A percentile compares a stretch with the other conserved stretches of the same genome.
These are phyloP conservation scores for Philypnodon macrostomus DNA, from an alignment of 2,797 vertebrate species.

Conservation along the genomic window DNA sequence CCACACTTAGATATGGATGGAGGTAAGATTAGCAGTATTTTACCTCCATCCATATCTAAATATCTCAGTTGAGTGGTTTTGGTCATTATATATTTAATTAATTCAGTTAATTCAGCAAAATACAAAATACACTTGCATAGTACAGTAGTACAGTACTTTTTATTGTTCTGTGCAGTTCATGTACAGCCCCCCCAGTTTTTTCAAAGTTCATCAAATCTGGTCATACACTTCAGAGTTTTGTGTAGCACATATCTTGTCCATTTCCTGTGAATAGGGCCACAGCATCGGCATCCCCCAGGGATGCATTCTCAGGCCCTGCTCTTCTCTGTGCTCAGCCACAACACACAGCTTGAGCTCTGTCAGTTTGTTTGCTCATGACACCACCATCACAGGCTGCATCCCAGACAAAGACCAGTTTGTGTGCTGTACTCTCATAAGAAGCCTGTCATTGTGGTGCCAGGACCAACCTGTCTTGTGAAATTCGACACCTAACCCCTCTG, in stretches of 20 bases:
- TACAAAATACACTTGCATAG: too few species aligned
- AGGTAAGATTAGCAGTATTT: too few species aligned
- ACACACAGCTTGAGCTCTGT: not conserved
- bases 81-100: too few species aligned
- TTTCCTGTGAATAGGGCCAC: constrained; percentile 3
- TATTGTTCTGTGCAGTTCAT: too few species aligned
- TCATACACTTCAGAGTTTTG: not conserved
- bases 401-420: constrained; percentile 8
- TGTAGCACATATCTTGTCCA: not conserved
- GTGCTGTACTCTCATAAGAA: constrained; percentile 2
- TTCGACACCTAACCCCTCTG: constrained; percentile 3
- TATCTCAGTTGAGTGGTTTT: too few species aligned
- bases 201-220: not conserved
- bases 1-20: too few species aligned
- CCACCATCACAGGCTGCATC: constrained; percentile 1
- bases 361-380: constrained; percentile 4
- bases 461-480: constrained; percentile 2
- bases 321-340: constrained; percentile 1
- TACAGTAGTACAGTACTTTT: too few species aligned
- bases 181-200: too few species aligned
- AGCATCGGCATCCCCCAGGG: constrained; percentile 1
- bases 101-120: too few species aligned
- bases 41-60: too few species aligned
- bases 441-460: constrained; percentile 5
- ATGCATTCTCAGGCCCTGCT: constrained; percentile 2